Evolutionary conservation across 2,888 invertebrate species (phyloP), one percentile per base, ranked within the genome.

Genomic region (Microchrysa polita): DNA sequence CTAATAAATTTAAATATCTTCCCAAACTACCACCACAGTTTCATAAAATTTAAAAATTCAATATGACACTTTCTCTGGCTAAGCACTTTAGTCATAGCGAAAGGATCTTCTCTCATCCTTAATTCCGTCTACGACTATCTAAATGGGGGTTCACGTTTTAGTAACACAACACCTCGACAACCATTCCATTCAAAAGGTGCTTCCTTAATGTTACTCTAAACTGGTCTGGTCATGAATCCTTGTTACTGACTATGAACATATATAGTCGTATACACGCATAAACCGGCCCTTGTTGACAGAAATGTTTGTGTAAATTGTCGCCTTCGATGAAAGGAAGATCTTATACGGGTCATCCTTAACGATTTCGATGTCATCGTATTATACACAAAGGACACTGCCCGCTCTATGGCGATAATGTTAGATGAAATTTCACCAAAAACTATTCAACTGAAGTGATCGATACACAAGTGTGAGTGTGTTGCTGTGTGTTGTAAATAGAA

Each of bases 401-500:
- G 12, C 23, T 59, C 12, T n/a, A n/a, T n/a, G n/a, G n/a, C 22
- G 7, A 40, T 61, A 61, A 16, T 40, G 40, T 16, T 40, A 61
- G 27, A 34, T 34, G 27, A 34, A 34, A 34, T 34, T 27, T 27
- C 5, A 40, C 61, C 16, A 12, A 9, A n/a, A 34, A 61, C 40
- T 61, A 61, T 61, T 40, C 34, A n/a, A 10, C 27, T n/a, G n/a
- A 14, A 22, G 34, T 14, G 10, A n/a, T 61, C 9, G 48, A 48
- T n/a, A 16, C 34, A 18, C 34, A 18, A 61, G 18, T 16, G 23
- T 22, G n/a, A n/a, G n/a, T n/a, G n/a, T n/a, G n/a, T n/a, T n/a
- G n/a, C n/a, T n/a, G n/a, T n/a, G n/a, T 16, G 61, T 18, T 61
- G 61, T 61, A 61, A 61, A 61, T 61, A 61, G 40, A 61, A 61